These are phyloP conservation scores for Aplocera efformata DNA, from an alignment of 2,888 invertebrate genomes.

Conservation along the genomic window DNA sequence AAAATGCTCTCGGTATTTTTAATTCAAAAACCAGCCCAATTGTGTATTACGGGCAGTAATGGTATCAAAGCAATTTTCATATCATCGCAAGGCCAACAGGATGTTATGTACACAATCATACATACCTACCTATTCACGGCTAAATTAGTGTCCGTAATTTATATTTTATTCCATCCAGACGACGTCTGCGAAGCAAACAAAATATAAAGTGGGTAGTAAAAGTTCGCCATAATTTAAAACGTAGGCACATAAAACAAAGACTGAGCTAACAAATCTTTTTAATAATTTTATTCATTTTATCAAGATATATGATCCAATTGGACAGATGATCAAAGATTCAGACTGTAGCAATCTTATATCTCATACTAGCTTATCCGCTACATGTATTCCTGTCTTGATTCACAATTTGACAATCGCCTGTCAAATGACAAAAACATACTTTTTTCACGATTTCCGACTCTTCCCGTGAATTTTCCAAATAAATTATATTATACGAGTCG, in stretches of 20 bases:
- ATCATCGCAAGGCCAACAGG: conserved; percentile 27
- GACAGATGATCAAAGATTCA: too few relatives aligned
- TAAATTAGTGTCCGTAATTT: conserved; percentile 10
- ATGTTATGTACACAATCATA: conserved; percentile 9
- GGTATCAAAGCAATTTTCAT: conserved; percentile 22
- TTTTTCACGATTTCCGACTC: too few relatives aligned
- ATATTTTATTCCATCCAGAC: conserved; percentile 9
- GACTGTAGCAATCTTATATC: too few relatives aligned
- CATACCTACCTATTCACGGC: conserved; percentile 14
- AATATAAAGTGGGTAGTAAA: conserved; percentile 1
- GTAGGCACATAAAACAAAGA: too few relatives aligned
- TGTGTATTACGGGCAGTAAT: conserved; percentile 11
- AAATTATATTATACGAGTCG: too few relatives aligned
- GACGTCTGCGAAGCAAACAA: conserved; percentile 6
- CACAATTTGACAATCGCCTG: too few relatives aligned
- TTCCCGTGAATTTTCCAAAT: too few relatives aligned
- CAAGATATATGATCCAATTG: too few relatives aligned
- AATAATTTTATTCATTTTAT: conserved; percentile 1
- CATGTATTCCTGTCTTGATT: too few relatives aligned
- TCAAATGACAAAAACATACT: too few relatives aligned
- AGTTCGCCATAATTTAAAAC: neutral
- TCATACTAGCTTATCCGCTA: too few relatives aligned
- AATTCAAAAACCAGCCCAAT: conserved; percentile 12
- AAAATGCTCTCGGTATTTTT: conserved; percentile 1
- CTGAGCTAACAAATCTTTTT: neutral